Evolutionary conservation across 2,113 vertebrate species (phyloP).

Genomic region (Scomber japonicus): DNA sequence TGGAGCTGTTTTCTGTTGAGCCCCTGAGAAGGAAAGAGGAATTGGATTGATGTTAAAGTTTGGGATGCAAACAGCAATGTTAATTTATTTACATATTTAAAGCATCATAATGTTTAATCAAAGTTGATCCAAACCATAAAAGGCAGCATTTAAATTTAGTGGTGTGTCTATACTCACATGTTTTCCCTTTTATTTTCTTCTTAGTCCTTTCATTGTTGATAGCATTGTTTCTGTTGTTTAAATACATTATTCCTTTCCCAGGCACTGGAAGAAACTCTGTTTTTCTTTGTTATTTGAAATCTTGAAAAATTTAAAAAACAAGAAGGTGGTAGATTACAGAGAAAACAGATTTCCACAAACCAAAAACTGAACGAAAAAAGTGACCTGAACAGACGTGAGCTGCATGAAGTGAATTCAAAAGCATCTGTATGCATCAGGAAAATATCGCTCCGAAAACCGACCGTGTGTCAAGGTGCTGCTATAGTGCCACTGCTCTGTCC

Average conservation of each 20-base stretch:
- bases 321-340: not conserved
- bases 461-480: slow-evolving; percentile 20
- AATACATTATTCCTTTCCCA: slow-evolving; percentile 62
- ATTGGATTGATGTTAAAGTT: not conserved
- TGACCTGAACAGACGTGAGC: not conserved
- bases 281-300: not conserved
- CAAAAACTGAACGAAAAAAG: slow-evolving; percentile 9
- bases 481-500: not conserved
- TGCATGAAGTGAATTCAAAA: slow-evolving; percentile 22
- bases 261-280: not conserved
- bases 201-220: slow-evolving; percentile 58
- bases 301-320: not conserved
- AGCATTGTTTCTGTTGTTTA: slow-evolving; percentile 48
- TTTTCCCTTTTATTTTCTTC: slow-evolving; percentile 64
- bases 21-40: slow-evolving; percentile 57
- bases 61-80: not conserved
- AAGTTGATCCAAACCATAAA: not conserved
- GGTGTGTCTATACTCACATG: slow-evolving; percentile 64
- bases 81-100: not conserved
- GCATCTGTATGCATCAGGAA: slow-evolving; percentile 2
- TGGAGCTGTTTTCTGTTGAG: slow-evolving; percentile 38
- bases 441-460: not conserved
- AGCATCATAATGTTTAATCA: not conserved
- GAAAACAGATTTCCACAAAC: not conserved
- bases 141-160: not conserved